Conservation (phyloP, 2,797 vertebrate genomes). For the Sebastolobus alascanus region DNA sequence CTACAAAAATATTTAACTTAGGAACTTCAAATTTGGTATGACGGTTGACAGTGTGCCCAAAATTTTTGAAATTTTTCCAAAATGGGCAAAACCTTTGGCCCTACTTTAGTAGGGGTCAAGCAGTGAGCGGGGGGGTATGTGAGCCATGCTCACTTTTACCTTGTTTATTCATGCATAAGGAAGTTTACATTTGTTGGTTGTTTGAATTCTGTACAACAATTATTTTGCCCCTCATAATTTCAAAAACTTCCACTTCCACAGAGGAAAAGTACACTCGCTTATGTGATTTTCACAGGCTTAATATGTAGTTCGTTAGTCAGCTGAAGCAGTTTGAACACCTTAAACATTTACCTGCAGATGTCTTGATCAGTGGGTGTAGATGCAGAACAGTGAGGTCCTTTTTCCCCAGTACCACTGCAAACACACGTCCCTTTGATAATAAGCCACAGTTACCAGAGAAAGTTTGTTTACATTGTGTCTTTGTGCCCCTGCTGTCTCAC, state of each 20-base stretch:
- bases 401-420: neutral
- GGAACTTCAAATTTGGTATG: no score
- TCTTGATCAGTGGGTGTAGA: neutral
- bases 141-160: no score
- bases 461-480: constrained; percentile 25
- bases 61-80: no score
- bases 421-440: constrained; percentile 22
- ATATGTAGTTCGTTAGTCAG: neutral
- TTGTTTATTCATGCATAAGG: no score
- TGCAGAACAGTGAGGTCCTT: neutral
- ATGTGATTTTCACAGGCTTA: neutral
- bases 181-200: no score
- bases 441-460: constrained; percentile 20
- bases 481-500: constrained; percentile 29
- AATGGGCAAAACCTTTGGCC: no score
- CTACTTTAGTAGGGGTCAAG: no score
- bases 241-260: neutral
- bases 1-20: no score
- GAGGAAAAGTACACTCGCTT: neutral
- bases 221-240: no score
- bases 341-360: constrained; percentile 21
- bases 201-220: no score
- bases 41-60: no score
- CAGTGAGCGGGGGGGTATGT: no score
- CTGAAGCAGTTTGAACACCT: constrained; percentile 2